Evolutionary conservation across 2,888 invertebrate genomes (phyloP), one percentile per base, ranked within the genome.

Genomic region (Trichogramma evanescens): DNA sequence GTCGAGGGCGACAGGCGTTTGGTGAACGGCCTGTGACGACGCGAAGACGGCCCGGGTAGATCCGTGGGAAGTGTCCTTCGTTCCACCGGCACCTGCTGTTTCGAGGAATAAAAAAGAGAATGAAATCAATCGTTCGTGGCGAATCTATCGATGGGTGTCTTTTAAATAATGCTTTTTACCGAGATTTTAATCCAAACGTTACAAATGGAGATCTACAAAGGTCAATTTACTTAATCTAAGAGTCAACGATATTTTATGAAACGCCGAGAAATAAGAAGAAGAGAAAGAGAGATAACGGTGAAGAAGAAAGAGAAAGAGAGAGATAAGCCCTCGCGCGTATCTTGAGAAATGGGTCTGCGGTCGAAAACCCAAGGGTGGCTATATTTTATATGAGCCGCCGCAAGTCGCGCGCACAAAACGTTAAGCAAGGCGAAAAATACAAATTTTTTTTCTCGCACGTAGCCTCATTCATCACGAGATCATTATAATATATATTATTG

Each of bases 41-140:
- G 77, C 40, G 77, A 75, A 8, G 80, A 80, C 2, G 79, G 78
- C 50, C 84, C 84, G 40, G 85, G 83, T 57, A 84, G 69, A 79
- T 89, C 89, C 66, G 87, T 86, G 4, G 89, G 89, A 66, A 89
- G 77, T 39, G 89, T 89, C 68, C 89, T 83, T 72, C 89, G 81
- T 72, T 89, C 89, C 41, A 78, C 77, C 3, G 79, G 78, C 50
- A 79, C 74, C 78, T 79, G 66, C 26, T 26, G 26, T 26, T 26
- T 26, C 3, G 26, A 2, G 26, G 26, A 26, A 26, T 26, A 2
- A 26, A 26, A 26, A 26, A 26, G 26, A 26, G 26, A 26, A 26
- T 26, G 3, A 26, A 26, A 26, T 26, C 26, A 26, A 26, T 26
- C 26, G 26, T 26, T 26, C 26, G 26, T 26, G 26, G 26, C 26